Evolutionary conservation across 1,140 invertebrate species (phyloP).

Genomic region (Lamellibrachia luymesi): DNA sequence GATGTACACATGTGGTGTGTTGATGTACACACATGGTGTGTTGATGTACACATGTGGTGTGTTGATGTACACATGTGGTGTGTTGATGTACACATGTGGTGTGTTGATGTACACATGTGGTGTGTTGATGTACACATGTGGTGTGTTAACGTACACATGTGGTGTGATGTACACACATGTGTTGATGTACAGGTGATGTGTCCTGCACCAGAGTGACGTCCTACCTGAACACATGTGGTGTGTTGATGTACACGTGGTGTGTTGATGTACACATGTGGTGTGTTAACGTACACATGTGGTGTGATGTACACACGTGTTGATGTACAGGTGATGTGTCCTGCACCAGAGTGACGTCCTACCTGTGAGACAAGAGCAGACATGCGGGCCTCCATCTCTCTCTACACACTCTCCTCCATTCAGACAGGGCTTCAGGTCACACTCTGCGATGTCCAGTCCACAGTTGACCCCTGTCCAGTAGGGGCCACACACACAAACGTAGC

Average conservation of each 20-base stretch:
- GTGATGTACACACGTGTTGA: neutral
- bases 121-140: neutral
- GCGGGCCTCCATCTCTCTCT: neutral
- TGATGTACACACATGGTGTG: neutral
- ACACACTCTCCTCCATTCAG: slow-evolving; percentile 14
- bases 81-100: too few species aligned
- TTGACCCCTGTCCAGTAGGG: slow-evolving; percentile 19
- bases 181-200: neutral
- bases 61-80: neutral
- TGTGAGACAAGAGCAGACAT: slow-evolving; percentile 20
- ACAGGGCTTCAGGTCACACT: slow-evolving; percentile 18
- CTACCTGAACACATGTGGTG: neutral
- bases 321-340: neutral
- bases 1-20: neutral
- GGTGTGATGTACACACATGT: neutral
- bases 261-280: neutral
- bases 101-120: neutral
- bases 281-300: neutral
- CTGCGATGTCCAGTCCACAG: slow-evolving; percentile 28
- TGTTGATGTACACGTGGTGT: neutral
- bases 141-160: neutral
- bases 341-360: neutral
- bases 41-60: neutral
- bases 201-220: neutral
- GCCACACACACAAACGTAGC: slow-evolving; percentile 13